Base-by-base conservation (phyloP, 2,113 vertebrate genomes). In the Eupsittula cactorum region DNA sequence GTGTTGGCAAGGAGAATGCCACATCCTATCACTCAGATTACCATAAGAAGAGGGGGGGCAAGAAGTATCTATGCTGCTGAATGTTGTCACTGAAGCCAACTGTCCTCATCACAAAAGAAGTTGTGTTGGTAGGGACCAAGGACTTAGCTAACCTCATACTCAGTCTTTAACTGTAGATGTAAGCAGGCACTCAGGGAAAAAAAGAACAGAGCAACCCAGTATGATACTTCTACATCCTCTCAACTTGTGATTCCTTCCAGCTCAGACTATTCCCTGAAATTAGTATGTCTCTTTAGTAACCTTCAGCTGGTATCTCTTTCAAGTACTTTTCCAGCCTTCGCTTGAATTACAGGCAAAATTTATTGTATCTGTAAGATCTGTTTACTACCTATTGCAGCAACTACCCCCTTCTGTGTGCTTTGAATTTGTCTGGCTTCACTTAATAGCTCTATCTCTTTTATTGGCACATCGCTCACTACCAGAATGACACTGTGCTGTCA, bases 1-100 rank as follows among this genome's bases (percentile, higher is more conserved):
- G 16, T 15, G 4, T 28, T 68, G n/a, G 14, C 20, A 81, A 69
- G 41, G 13, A 78, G n/a, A 27, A 64, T 11, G 28, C 39, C 1
- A 0, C 42, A 37, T 41, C 2, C 1, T 28, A 25, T 5, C 6
- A 16, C 52, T 52, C n/a, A 42, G 16, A 50, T 17, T 6, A 24
- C 15, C 17, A 37, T 25, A 62, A 41, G 35, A 15, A 44, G 17
- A 44, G 16, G 8, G 16, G 65, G 41, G 12, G 16, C 1, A 1
- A 47, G 67, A 55, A 75, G n/a, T 10, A 77, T 6, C 21, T 69
- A 29, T 57, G 28, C 17, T 52, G 77, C 53, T 42, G 15, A 49
- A 37, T 13, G 5, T 7, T 60, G 35, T 33, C 14, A 59, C 49
- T 92, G 50, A 78, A 88, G 47, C 49, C 23, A 60, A 4, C 37